Base-by-base conservation (phyloP, 2,797 vertebrate genomes). In the Trachops cirrhosus region DNA sequence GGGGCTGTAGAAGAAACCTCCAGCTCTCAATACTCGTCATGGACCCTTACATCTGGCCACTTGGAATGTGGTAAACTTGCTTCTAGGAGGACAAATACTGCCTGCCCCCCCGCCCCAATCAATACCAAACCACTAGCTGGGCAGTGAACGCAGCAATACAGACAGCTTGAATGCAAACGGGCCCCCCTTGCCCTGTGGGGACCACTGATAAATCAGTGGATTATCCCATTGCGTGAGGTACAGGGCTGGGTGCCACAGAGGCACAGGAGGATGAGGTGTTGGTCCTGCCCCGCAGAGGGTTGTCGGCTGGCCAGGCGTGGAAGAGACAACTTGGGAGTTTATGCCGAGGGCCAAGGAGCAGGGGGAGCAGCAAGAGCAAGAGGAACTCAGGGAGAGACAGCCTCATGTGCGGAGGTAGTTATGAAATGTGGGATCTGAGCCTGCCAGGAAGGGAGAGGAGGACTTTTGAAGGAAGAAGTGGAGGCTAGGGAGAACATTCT, bases 221-320 rank as follows among this genome's bases (percentile, higher is more conserved):
- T 21, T 16, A 32, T 29, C 16, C 6, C 34, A 1, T 3, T 6
- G 67, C 5, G 0, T 1, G 26, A 80, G 62, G n/a, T 4, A 0
- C 16, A 37, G 75, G 68, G 22, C 57, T 24, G 52, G 26, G 62
- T 8, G 24, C 16, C 37, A 18, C 54, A 52, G 4, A 26, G 39
- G 9, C 0, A 0, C 8, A 9, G 14, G 59, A 22, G 32, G 19
- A 4, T 0, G 1, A 37, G 70, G 34, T 1, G 6, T n/a, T 0
- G 4, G 32, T 16, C 29, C 37, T 64, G 54, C 54, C 77, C 37
- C 59, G 26, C 18, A 48, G 39, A 46, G 15, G 39, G 5, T 2
- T 29, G 19, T 6, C 64, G 59, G 29, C 73, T 32, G 74, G 39
- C 50, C 22, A 41, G 73, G 52, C 9, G 4, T 1, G n/a, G 93